These are phyloP conservation scores for Cnemophilus loriae DNA, from an alignment of 2,113 vertebrate species.

Conservation along the genomic window DNA sequence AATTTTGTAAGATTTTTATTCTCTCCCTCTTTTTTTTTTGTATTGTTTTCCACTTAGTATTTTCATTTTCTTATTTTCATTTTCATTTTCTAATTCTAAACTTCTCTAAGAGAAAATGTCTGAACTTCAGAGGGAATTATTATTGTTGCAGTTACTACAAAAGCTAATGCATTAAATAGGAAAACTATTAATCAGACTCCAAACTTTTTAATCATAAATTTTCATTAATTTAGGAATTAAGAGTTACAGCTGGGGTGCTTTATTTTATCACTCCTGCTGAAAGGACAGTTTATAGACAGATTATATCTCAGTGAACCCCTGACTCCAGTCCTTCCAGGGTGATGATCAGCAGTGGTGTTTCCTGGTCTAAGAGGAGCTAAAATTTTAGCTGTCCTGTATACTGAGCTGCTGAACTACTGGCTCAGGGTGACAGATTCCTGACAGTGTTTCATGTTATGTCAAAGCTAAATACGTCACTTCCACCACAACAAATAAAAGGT, in stretches of 20 bases:
- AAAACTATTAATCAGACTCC: not conserved
- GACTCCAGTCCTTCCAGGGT: not conserved
- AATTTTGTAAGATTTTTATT: not conserved
- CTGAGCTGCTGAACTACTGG: not conserved
- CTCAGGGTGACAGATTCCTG: not conserved
- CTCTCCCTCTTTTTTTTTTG: accelerated
- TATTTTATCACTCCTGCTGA: not conserved
- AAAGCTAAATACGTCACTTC: not conserved
- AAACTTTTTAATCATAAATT: not conserved
- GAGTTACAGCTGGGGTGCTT: not conserved
- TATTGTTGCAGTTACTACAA: not conserved
- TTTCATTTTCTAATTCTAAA: not conserved
- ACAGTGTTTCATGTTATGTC: not conserved
- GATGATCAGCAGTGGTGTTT: not conserved
- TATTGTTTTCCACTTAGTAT: not conserved
- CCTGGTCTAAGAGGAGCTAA: not conserved
- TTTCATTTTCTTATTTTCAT: not conserved
- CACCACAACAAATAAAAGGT: not conserved
- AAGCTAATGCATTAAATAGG: not conserved
- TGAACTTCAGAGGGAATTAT: not conserved
- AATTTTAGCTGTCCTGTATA: not conserved
- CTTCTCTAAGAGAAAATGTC: not conserved
- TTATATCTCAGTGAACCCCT: not conserved
- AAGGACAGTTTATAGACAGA: not conserved
- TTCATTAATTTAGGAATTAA: not conserved